phyloP scores from a whole-genome alignment of 1,140 invertebrate genomes.

The Pectinophora gossypiella region DNA sequence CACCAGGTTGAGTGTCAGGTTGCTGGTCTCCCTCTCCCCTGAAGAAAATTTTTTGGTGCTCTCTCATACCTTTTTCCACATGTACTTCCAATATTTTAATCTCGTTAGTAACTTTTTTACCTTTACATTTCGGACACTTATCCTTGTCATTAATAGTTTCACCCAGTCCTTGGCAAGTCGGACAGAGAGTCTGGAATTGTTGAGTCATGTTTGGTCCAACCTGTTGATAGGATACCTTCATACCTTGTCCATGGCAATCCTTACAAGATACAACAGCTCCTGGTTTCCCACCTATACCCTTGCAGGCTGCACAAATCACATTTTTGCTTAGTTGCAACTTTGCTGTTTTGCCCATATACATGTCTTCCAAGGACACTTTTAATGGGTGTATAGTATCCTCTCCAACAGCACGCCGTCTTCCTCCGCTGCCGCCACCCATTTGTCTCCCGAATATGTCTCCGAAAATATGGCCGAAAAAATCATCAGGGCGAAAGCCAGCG shows the following conservation, averaged over 20 bases:
- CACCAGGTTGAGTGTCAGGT: conserved; percentile 88
- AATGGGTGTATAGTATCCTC: conserved; percentile 84
- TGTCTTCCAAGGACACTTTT: conserved; percentile 90
- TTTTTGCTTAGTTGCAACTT: conserved; percentile 91
- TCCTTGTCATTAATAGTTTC: conserved; percentile 88
- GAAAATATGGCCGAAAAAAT: conserved; percentile 81
- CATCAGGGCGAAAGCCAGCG: conserved; percentile 75
- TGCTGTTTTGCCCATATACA: conserved; percentile 92
- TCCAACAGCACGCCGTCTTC: conserved; percentile 74
- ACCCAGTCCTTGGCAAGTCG: conserved; percentile 81
- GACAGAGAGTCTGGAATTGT: conserved; percentile 86
- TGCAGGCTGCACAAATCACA: conserved; percentile 89
- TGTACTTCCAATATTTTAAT: conserved; percentile 91
- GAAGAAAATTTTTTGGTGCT: conserved; percentile 92
- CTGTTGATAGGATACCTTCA: conserved; percentile 82
- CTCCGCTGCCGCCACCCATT: conserved; percentile 73
- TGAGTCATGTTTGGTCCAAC: conserved; percentile 90
- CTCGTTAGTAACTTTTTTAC: conserved; percentile 86
- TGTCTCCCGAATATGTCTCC: conserved; percentile 80
- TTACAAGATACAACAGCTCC: conserved; percentile 83
- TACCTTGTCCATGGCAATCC: conserved; percentile 86
- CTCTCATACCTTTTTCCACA: conserved; percentile 93
- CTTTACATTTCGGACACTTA: conserved; percentile 87
- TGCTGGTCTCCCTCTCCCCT: conserved; percentile 93
- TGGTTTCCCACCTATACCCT: conserved; percentile 89